Conservation (phyloP, 2,797 vertebrate genomes). For the Ctenosaura bakeri region DNA sequence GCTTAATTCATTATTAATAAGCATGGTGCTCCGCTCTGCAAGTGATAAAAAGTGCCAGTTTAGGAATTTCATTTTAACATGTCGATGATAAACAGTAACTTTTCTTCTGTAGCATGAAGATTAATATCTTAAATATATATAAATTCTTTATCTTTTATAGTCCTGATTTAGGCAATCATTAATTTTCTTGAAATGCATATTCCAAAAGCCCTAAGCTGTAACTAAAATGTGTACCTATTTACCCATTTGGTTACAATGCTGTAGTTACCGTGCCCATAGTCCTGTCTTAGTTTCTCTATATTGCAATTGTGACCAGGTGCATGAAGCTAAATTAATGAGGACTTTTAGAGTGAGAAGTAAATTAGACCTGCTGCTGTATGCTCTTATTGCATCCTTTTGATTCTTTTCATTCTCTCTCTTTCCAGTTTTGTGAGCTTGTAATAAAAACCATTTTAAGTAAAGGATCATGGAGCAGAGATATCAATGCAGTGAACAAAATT, state of each 20-base stretch:
- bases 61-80: constrained; percentile 78
- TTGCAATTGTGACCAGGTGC: constrained; percentile 48
- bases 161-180: constrained; percentile 76
- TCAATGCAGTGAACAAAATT: constrained; percentile 76
- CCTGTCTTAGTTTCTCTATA: constrained; percentile 62
- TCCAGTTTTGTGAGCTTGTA: constrained; percentile 54
- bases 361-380: constrained; percentile 40
- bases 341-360: constrained; percentile 43
- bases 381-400: constrained; percentile 48
- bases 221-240: constrained; percentile 76
- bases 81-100: constrained; percentile 75
- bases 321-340: constrained; percentile 59
- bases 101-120: constrained; percentile 74
- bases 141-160: constrained; percentile 75
- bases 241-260: constrained; percentile 73
- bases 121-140: constrained; percentile 79
- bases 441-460: constrained; percentile 65
- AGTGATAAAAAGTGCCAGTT: constrained; percentile 76
- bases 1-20: constrained; percentile 81
- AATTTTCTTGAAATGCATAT: constrained; percentile 72
- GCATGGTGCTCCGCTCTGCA: constrained; percentile 73
- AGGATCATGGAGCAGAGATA: constrained; percentile 71
- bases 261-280: constrained; percentile 37
- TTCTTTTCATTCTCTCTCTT: constrained; percentile 55
- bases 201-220: constrained; percentile 72